Conservation (phyloP, 37 sponge, comb jelly and placozoan genomes). For the Agelas oroides region DNA sequence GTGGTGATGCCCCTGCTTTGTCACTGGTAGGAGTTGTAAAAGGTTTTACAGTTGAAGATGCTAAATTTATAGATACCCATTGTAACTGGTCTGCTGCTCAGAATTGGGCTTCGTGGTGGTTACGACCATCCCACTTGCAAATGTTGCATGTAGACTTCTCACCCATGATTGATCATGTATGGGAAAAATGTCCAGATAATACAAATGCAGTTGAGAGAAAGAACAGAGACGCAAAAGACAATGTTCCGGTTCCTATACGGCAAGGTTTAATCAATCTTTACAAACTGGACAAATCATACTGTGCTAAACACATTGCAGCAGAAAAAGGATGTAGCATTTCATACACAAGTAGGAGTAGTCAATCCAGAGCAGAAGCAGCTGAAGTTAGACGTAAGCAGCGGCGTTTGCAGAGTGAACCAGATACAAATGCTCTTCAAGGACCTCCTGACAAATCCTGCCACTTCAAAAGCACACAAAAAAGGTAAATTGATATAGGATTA, state of each 20-base stretch:
- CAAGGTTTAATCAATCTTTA: not conserved
- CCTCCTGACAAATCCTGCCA: too few species aligned
- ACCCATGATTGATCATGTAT: not conserved
- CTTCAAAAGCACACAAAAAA: too few species aligned
- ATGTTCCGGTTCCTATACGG: not conserved
- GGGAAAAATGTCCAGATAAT: not conserved
- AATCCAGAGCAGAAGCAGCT: not conserved
- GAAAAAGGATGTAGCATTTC: not conserved
- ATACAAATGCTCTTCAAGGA: not conserved
- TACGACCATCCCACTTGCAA: not conserved
- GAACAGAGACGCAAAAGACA: not conserved
- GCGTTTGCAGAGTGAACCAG: not conserved
- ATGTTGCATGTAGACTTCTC: not conserved
- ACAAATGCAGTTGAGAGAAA: slow-evolving; percentile 12
- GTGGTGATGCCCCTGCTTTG: too few species aligned
- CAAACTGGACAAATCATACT: slow-evolving; percentile 16
- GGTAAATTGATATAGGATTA: too few species aligned
- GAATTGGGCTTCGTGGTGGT: slow-evolving; percentile 9
- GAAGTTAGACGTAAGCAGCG: not conserved
- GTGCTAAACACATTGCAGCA: slow-evolving; percentile 15
- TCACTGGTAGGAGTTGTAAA: too few species aligned
- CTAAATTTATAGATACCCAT: not conserved
- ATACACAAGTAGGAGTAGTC: not conserved
- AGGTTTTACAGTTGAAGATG: too few species aligned
- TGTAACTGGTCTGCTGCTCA: not conserved